phyloP scores from a whole-genome alignment of 2,888 invertebrate genomes.

The Aquatica leii region DNA sequence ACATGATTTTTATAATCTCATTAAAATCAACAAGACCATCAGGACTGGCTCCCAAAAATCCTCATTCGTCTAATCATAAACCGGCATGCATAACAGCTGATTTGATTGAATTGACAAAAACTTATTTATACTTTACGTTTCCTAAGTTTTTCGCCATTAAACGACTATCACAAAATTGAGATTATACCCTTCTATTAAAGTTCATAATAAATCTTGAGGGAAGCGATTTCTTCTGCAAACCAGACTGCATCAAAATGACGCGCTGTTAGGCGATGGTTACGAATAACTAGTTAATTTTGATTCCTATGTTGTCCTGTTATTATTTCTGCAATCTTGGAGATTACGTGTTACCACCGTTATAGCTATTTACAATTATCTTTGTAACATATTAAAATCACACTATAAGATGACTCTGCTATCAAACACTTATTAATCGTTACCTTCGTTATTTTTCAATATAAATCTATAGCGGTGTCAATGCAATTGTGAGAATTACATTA shows the following conservation, averaged over 20 bases:
- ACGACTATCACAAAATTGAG: not conserved
- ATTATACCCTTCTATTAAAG: constrained; percentile 1
- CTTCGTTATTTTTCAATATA: too few species aligned
- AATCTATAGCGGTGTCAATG: too few species aligned
- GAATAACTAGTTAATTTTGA: not conserved
- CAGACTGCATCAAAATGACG: not conserved
- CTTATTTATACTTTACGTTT: not conserved
- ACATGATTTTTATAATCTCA: not conserved
- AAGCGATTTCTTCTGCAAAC: not conserved
- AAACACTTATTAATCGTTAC: too few species aligned
- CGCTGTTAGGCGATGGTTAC: constrained; percentile 5
- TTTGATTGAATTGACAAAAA: not conserved
- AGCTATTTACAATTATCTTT: too few species aligned
- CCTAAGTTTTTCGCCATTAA: not conserved
- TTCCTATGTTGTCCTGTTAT: too few species aligned
- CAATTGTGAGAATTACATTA: too few species aligned
- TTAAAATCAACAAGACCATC: not conserved
- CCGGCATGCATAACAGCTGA: not conserved
- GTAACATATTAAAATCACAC: too few species aligned
- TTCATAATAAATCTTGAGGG: not conserved
- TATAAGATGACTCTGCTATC: too few species aligned
- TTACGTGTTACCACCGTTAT: too few species aligned
- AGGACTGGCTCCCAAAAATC: constrained; percentile 8
- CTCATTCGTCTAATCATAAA: constrained; percentile 10
- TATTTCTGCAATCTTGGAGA: too few species aligned